These are phyloP conservation scores for Hypocryptadius cinnamomeus DNA, from an alignment of 2,113 vertebrate species.

Conservation along the genomic window DNA sequence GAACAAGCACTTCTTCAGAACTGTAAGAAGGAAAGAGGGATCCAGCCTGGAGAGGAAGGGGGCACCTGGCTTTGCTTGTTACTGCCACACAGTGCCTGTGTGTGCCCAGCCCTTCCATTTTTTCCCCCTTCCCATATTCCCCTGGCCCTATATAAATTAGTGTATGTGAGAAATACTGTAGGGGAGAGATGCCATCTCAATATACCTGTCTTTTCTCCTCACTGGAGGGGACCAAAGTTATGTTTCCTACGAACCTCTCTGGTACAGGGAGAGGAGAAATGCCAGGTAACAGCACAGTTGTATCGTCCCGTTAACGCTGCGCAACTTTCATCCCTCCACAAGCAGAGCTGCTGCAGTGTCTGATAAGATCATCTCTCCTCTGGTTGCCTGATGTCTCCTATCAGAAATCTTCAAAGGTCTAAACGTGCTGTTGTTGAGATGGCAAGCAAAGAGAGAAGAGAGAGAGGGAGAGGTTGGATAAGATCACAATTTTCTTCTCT, in stretches of 20 bases:
- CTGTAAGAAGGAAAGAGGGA: background rate
- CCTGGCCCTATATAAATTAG: background rate
- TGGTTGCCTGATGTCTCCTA: conserved; percentile 60
- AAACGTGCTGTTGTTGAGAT: conserved; percentile 57
- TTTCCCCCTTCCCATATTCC: background rate
- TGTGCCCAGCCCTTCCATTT: background rate
- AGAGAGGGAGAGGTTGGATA: conserved; percentile 53
- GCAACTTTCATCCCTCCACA: conserved; percentile 18
- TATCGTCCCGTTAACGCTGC: background rate
- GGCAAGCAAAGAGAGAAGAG: conserved; percentile 48
- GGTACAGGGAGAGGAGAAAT: background rate
- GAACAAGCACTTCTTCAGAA: background rate
- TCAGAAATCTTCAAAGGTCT: conserved; percentile 64
- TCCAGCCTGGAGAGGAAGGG: background rate
- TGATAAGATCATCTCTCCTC: conserved; percentile 61
- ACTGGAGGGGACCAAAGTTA: background rate
- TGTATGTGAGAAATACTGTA: background rate
- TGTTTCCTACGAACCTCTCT: background rate
- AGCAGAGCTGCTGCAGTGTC: conserved; percentile 2
- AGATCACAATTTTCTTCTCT: conserved; percentile 71
- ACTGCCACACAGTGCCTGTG: background rate
- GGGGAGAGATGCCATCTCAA: background rate
- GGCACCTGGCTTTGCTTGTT: rapidly evolving
- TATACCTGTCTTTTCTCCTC: background rate
- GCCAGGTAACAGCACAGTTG: background rate